A percentile compares a stretch with the other conserved stretches of the same genome.
Conservation (phyloP, 2,113 vertebrate genomes). For the Tympanuchus pallidicinctus region DNA sequence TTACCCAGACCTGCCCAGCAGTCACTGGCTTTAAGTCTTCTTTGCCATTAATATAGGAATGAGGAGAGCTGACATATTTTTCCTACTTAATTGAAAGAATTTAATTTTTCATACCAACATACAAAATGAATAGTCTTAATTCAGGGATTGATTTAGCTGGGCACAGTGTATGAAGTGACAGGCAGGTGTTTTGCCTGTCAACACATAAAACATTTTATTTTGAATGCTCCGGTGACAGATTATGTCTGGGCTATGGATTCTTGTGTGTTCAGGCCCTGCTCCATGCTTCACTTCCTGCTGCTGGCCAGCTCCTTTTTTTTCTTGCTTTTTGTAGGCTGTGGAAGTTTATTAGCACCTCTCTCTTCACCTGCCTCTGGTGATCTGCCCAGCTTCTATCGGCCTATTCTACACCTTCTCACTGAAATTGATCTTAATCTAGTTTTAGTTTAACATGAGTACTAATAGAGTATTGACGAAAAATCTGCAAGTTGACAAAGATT, state of each 20-base stretch:
- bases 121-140: conserved; percentile 11
- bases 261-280: background rate
- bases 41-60: background rate
- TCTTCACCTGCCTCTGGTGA: background rate
- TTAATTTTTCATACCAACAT: background rate
- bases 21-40: background rate
- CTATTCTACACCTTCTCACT: background rate
- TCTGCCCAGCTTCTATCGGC: background rate
- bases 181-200: background rate
- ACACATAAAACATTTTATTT: background rate
- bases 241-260: background rate
- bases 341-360: background rate
- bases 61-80: background rate
- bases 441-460: background rate
- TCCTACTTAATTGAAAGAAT: conserved; percentile 34
- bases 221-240: background rate
- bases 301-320: background rate
- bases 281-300: background rate
- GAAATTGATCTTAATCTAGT: background rate
- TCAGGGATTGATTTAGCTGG: background rate
- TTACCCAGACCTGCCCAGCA: background rate
- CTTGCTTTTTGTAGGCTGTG: background rate
- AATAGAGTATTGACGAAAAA: background rate
- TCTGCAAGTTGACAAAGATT: background rate
- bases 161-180: background rate